Conservation (phyloP, 2,888 invertebrate genomes). For the Sarcophaga caerulescens region DNA sequence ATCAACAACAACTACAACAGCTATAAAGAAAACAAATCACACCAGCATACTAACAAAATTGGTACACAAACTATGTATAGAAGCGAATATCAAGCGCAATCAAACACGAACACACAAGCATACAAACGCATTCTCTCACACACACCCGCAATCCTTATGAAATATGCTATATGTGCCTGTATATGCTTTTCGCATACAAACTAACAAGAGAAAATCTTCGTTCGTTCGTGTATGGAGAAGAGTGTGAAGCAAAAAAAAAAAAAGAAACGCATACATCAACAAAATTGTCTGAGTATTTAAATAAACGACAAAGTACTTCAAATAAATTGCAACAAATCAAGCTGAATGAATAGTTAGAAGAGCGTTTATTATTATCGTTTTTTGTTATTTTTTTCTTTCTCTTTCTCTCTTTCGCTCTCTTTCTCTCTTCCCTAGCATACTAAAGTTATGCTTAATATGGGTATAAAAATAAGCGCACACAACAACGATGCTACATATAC, state of each 20-base stretch:
- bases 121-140: not conserved
- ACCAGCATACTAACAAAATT: slow-evolving; percentile 4
- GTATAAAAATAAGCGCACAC: not conserved
- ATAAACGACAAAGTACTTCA: slow-evolving; percentile 63
- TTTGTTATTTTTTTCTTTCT: too few species aligned
- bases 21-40: slow-evolving; percentile 23
- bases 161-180: too few species aligned
- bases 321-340: slow-evolving; percentile 68
- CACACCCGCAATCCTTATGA: too few species aligned
- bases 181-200: too few species aligned
- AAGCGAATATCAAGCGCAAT: not conserved
- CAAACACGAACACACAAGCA: not conserved
- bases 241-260: not conserved
- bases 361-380: not conserved
- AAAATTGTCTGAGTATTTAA: slow-evolving; percentile 65
- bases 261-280: slow-evolving; percentile 16
- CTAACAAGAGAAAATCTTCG: too few species aligned
- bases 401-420: too few species aligned
- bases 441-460: slow-evolving; percentile 25
- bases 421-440: not conserved
- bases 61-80: not conserved
- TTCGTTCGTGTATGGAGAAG: too few species aligned
- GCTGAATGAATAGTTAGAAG: slow-evolving; percentile 53
- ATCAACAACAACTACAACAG: not conserved
- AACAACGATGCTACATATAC: not conserved